Evolutionary conservation across 2,113 vertebrate genomes (phyloP), one percentile per base, ranked within the genome.

Genomic region (Pycnonotus jocosus): DNA sequence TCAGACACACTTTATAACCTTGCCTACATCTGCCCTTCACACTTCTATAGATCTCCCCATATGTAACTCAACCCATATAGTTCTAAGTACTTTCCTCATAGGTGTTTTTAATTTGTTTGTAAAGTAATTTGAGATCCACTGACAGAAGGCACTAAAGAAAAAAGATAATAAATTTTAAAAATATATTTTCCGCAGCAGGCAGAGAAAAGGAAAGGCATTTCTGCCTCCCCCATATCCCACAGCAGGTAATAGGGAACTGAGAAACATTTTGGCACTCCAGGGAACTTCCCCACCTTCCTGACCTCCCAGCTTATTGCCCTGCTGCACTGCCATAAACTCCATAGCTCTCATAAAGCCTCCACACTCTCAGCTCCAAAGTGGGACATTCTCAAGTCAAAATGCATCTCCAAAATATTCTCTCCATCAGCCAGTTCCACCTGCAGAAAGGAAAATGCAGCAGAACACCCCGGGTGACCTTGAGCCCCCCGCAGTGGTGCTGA

Each of bases 81-180:
- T 66, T 80, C 5, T 42, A 79, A 72, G 58, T 62, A 81, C 38
- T 76, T 85, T 77, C 64, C 66, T 95, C 58, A 42, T 5, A 70
- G 44, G 72, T 88, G 79, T 47, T 92, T 94, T 94, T 61, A 94
- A 90, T 96, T 92, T 90, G 65, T 96, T 94, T 83, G 93, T 38
- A 30, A 89, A 89, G 56, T 69, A 65, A 82, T 77, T 77, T 56
- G 57, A 91, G 56, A 92, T 74, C 48, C n/a, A 88, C 53, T 83
- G 89, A 96, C 94, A 94, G 93, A 93, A 73, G 77, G 83, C 15
- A 54, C 25, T 47, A 37, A 74, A 57, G 71, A 44, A 44, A 45
- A 38, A 37, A 58, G 40, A 45, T 37, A 45, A 58, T 44, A 33
- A 25, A 54, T 14, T 10, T 21, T 7, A 24, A 64, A 72, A 25